A percentile compares a stretch with the other conserved stretches of the same genome.
Conservation (phyloP, 1,140 invertebrate genomes). For the Lepidostoma basale region DNA sequence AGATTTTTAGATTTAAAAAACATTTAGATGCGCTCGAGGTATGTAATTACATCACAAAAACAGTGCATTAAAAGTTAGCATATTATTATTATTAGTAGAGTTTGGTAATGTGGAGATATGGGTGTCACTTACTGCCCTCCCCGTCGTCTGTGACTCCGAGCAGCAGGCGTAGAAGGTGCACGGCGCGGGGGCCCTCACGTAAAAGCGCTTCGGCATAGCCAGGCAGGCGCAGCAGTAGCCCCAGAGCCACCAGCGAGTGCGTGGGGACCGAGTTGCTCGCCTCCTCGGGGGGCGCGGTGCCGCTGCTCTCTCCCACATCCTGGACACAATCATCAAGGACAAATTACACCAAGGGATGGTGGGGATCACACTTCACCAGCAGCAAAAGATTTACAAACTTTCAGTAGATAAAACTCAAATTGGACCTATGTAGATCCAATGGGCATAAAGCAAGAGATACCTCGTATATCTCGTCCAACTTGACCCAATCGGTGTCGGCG, state of each 20-base stretch:
- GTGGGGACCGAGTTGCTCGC: constrained; percentile 71
- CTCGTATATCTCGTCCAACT: constrained; percentile 60
- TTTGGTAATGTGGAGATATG: neutral
- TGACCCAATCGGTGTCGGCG: constrained; percentile 75
- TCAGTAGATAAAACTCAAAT: neutral
- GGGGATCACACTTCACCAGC: too few relatives aligned
- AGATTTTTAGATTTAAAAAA: too few relatives aligned
- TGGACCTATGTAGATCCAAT: neutral
- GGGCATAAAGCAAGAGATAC: constrained; percentile 38
- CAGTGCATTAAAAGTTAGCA: too few relatives aligned
- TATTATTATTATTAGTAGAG: too few relatives aligned
- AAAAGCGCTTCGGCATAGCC: constrained; percentile 88
- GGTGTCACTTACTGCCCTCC: constrained; percentile 79
- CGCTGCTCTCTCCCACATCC: constrained; percentile 38
- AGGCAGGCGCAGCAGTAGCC: constrained; percentile 83
- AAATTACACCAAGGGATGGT: neutral
- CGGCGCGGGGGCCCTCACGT: constrained; percentile 80
- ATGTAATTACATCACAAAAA: too few relatives aligned
- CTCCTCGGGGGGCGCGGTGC: constrained; percentile 48
- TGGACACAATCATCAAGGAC: neutral
- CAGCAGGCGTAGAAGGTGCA: constrained; percentile 82
- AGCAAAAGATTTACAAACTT: neutral
- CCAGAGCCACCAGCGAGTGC: constrained; percentile 89
- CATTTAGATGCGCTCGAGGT: too few relatives aligned
- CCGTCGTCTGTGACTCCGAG: constrained; percentile 90